Percentiles rank a stretch among this genome's conserved stretches.
phyloP scores from a whole-genome alignment of 2,113 vertebrate genomes.

The Hepsetus odoe region DNA sequence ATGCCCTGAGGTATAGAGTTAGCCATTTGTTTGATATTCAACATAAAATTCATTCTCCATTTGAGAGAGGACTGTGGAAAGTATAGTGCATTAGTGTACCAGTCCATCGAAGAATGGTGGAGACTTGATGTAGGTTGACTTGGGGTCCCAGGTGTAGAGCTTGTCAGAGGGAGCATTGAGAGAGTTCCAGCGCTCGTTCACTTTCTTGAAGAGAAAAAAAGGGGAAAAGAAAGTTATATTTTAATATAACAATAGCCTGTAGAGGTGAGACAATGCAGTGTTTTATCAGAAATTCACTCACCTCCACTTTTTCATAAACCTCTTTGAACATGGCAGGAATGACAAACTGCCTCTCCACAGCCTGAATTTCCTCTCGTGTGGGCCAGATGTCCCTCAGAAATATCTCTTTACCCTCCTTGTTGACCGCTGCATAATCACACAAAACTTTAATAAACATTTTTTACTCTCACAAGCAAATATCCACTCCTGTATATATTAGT shows the following conservation, averaged over 20 bases:
- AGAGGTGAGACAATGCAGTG: too few relatives aligned
- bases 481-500: too few relatives aligned
- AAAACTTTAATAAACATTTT: background rate
- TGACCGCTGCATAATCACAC: constrained; percentile 73
- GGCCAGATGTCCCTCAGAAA: constrained; percentile 97
- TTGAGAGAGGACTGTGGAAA: background rate
- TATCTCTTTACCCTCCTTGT: constrained; percentile 79
- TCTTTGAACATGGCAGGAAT: constrained; percentile 98
- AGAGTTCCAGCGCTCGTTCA: constrained; percentile 92
- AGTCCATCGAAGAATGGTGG: constrained; percentile 94
- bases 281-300: constrained; percentile 63
- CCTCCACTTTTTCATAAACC: constrained; percentile 96
- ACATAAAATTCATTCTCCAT: background rate
- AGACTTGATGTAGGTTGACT: constrained; percentile 97
- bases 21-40: background rate
- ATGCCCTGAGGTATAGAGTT: background rate
- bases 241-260: background rate
- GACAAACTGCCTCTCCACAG: constrained; percentile 85
- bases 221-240: background rate
- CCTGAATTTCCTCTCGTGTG: constrained; percentile 91
- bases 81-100: constrained; percentile 74
- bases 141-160: constrained; percentile 89
- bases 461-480: too few relatives aligned
- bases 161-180: constrained; percentile 86
- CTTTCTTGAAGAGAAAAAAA: constrained; percentile 76